Evolutionary conservation across 2,888 invertebrate genomes (phyloP).

Genomic region (Philonicus albiceps): DNA sequence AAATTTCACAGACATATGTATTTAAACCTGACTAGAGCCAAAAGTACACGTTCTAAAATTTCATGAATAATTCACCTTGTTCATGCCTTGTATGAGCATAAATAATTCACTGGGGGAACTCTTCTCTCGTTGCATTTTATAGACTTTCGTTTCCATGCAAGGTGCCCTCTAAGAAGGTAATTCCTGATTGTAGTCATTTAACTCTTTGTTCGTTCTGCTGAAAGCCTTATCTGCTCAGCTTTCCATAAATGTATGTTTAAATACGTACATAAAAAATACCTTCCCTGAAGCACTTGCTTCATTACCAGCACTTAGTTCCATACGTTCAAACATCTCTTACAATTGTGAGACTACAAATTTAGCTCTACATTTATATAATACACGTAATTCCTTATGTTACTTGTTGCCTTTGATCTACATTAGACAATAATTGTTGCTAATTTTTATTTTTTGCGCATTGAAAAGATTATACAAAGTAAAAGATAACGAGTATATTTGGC

Average conservation of each 20-base stretch:
- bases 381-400: no score
- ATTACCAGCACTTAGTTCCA: background rate
- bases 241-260: background rate
- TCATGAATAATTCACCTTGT: conserved; percentile 1
- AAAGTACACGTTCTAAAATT: background rate
- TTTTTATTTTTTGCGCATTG: no score
- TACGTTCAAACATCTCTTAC: background rate
- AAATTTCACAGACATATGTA: background rate
- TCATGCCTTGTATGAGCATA: background rate
- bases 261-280: background rate
- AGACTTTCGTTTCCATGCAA: background rate
- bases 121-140: background rate
- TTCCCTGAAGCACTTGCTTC: background rate
- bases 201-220: background rate
- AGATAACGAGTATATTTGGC: no score
- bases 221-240: background rate
- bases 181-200: conserved; percentile 17
- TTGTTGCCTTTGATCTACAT: background rate
- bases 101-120: conserved; percentile 1
- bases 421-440: background rate
- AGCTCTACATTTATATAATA: background rate
- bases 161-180: background rate
- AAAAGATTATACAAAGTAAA: no score
- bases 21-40: background rate
- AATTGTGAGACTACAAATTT: background rate